A percentile compares a stretch with the other conserved stretches of the same genome.
These are phyloP conservation scores for Drosophila mulleri DNA, from an alignment of 2,888 invertebrate species.

Conservation along the genomic window DNA sequence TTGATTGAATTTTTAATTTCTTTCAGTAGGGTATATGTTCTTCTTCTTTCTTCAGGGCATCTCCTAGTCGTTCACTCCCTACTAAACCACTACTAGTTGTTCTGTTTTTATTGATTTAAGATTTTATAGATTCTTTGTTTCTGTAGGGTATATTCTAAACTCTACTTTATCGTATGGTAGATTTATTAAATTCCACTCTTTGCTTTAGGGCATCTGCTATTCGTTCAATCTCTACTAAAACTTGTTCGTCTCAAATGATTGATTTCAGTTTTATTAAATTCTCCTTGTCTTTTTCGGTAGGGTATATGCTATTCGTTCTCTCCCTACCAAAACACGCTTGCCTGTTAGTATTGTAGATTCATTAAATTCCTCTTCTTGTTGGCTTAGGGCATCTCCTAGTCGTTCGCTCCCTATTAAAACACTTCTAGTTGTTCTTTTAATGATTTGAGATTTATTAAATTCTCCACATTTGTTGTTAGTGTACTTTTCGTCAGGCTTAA, in stretches of 20 bases:
- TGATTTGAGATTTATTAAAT: slow-evolving; percentile 7
- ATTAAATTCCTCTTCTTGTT: not conserved
- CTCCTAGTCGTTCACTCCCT: not conserved
- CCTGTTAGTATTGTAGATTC: not conserved
- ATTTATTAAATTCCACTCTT: no score
- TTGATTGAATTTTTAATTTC: no score
- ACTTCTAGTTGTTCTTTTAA: not conserved
- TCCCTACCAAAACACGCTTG: not conserved
- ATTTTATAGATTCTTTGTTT: not conserved
- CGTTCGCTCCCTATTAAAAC: not conserved
- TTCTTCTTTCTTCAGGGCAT: no score
- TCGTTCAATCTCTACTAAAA: not conserved
- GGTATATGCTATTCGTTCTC: not conserved
- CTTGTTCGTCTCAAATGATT: no score
- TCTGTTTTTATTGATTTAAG: no score
- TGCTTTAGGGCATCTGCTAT: not conserved
- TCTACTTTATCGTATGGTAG: no score
- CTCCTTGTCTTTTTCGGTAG: not conserved
- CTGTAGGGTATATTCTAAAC: no score
- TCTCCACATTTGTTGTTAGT: not conserved
- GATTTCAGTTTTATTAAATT: not conserved
- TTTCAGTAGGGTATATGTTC: no score
- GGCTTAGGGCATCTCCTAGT: not conserved
- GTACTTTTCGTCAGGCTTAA: slow-evolving; percentile 21
- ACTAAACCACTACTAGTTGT: no score